Base-by-base conservation (phyloP, 1,140 invertebrate species). In the Theocolax elegans region DNA sequence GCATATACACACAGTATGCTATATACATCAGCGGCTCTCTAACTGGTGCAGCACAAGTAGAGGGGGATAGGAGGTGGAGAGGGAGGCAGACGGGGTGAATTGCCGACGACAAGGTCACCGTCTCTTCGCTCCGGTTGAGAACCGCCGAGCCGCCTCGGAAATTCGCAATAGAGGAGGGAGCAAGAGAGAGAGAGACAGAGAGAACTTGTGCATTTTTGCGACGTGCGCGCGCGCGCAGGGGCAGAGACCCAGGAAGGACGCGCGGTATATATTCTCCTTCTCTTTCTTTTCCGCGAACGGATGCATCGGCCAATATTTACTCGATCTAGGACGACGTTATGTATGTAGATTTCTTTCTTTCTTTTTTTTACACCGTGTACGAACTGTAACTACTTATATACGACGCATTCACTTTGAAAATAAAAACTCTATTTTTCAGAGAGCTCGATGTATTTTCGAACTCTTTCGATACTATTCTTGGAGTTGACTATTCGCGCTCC, bases 221-320 rank as follows among this genome's bases (percentile, higher is more conserved):
- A 35, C 31, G 10, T 6, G 31, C 31, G 10, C n/a, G n/a, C n/a
- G 31, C 31, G 21, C 53, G 74, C 46, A 56, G 83, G 83, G 82
- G 82, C 83, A 85, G 78, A 85, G 84, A 85, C 83, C 84, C 84
- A 85, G 84, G 84, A 85, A 85, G 84, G 84, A 84, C 83, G 81
- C 76, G 64, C 72, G 71, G 75, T 51, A 4, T 35, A 6, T 10
- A 35, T 35, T 35, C 31, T 35, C 31, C 10, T 35, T 35, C 31
- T 35, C 31, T 35, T 35, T 35, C 31, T 35, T 35, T 35, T 35
- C 31, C n/a, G n/a, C n/a, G n/a, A n/a, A n/a, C n/a, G n/a, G n/a
- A n/a, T n/a, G n/a, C n/a, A n/a, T n/a, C n/a, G n/a, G n/a, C n/a
- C n/a, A n/a, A n/a, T n/a, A n/a, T n/a, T n/a, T n/a, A n/a, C n/a